A percentile compares a stretch with the other conserved stretches of the same genome.
phyloP scores from a whole-genome alignment of 2,797 vertebrate species.

The Kryptolebias ocellatus region DNA sequence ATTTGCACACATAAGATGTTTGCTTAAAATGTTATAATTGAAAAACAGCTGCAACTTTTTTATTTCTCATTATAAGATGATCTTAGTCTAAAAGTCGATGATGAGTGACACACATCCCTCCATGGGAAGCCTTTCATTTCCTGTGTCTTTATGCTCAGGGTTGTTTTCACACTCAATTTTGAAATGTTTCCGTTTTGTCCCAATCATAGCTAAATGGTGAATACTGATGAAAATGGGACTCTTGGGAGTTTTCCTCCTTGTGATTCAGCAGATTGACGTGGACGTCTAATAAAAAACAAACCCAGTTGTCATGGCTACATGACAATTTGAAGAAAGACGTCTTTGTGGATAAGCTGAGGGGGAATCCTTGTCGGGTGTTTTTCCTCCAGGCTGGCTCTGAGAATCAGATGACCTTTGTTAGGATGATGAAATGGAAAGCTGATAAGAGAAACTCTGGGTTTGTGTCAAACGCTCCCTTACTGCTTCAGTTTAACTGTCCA shows the following conservation, averaged over 20 bases:
- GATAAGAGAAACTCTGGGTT: slow-evolving; percentile 4
- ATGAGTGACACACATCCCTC: too few species aligned
- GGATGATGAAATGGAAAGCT: slow-evolving; percentile 26
- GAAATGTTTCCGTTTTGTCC: slow-evolving; percentile 6
- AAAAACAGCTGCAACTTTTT: too few species aligned
- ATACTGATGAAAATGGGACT: slow-evolving; percentile 19
- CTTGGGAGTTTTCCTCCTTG: slow-evolving; percentile 21
- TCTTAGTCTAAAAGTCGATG: too few species aligned
- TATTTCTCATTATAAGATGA: too few species aligned
- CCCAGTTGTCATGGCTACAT: slow-evolving; percentile 52
- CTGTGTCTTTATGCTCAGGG: too few species aligned
- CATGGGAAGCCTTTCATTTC: too few species aligned
- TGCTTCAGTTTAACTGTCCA: background rate
- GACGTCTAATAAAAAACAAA: slow-evolving; percentile 53
- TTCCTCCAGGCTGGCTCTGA: slow-evolving; percentile 29
- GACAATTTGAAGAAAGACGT: slow-evolving; percentile 45
- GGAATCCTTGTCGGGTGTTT: slow-evolving; percentile 13
- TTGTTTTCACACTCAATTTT: background rate
- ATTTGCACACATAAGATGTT: too few species aligned
- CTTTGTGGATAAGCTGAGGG: slow-evolving; percentile 51
- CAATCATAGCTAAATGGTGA: background rate
- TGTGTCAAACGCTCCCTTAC: background rate
- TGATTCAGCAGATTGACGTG: slow-evolving; percentile 64
- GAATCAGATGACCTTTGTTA: slow-evolving; percentile 50
- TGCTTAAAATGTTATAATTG: too few species aligned